A percentile compares a stretch with the other conserved stretches of the same genome.
These are phyloP conservation scores for Drosophila testacea DNA, from an alignment of 2,888 invertebrate species.

Conservation along the genomic window DNA sequence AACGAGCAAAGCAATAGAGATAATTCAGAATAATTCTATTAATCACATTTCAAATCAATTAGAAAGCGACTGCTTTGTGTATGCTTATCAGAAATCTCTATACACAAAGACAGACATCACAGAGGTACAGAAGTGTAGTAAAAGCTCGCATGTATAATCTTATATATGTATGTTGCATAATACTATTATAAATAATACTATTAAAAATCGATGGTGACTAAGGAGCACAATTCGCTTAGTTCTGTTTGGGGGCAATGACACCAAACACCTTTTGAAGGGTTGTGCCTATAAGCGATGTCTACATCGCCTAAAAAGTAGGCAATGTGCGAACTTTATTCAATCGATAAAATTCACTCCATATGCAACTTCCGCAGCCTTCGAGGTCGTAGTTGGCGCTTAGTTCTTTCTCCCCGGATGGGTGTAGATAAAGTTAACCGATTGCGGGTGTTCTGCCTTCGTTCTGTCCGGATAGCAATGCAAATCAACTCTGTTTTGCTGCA, in stretches of 20 bases:
- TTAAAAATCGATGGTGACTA: constrained; percentile 14
- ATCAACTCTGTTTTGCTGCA: constrained; percentile 37
- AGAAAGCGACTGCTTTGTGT: no score
- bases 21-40: not conserved
- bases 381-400: constrained; percentile 20
- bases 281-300: constrained; percentile 5
- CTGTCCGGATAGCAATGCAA: constrained; percentile 30
- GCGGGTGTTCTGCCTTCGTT: constrained; percentile 2
- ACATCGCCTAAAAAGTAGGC: constrained; percentile 38
- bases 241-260: constrained; percentile 52
- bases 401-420: not conserved
- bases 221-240: constrained; percentile 1
- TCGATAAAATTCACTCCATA: constrained; percentile 71
- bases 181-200: not conserved
- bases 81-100: no score
- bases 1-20: constrained; percentile 13
- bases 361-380: constrained; percentile 49
- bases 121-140: no score
- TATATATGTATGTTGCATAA: not conserved
- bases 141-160: no score
- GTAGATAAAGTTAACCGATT: constrained; percentile 15
- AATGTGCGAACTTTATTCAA: constrained; percentile 57
- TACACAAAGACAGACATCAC: no score
- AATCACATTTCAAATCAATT: not conserved
- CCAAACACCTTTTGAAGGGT: constrained; percentile 32